Evolutionary conservation across 2,888 invertebrate genomes (phyloP).

Genomic region (Coelinius sp.): DNA sequence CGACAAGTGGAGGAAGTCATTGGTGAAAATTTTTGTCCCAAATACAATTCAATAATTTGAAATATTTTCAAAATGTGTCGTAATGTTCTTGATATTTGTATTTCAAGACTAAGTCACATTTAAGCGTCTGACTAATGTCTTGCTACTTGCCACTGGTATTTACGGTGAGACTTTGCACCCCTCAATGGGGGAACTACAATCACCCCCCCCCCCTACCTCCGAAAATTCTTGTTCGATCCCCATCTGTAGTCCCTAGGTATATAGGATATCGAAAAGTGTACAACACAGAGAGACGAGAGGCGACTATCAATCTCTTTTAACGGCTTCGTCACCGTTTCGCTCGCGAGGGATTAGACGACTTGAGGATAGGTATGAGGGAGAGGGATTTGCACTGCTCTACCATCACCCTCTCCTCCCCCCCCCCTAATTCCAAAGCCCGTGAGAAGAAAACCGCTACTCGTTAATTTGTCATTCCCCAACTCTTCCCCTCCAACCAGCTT

Average conservation of each 20-base stretch:
- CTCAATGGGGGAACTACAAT: slow-evolving; percentile 39
- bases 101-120: slow-evolving; percentile 51
- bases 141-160: slow-evolving; percentile 50
- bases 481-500: slow-evolving; percentile 28
- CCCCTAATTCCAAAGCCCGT: slow-evolving; percentile 39
- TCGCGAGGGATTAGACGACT: slow-evolving; percentile 51
- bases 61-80: no score
- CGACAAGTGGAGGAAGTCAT: no score
- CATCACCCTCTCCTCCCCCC: neutral
- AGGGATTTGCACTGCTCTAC: slow-evolving; percentile 51
- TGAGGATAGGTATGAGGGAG: slow-evolving; percentile 37
- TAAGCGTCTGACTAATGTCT: slow-evolving; percentile 61
- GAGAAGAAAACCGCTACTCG: slow-evolving; percentile 55
- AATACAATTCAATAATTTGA: no score
- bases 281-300: slow-evolving; percentile 29
- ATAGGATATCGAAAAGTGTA: slow-evolving; percentile 1
- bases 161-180: slow-evolving; percentile 43
- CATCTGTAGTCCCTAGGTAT: neutral
- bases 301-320: slow-evolving; percentile 64
- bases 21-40: no score
- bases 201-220: neutral
- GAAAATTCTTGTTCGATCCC: slow-evolving; percentile 27
- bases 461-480: slow-evolving; percentile 61
- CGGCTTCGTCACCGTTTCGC: slow-evolving; percentile 56
- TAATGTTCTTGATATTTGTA: neutral